Evolutionary conservation across 2,797 vertebrate species (phyloP).

Genomic region (Odontamblyopus rebecca): DNA sequence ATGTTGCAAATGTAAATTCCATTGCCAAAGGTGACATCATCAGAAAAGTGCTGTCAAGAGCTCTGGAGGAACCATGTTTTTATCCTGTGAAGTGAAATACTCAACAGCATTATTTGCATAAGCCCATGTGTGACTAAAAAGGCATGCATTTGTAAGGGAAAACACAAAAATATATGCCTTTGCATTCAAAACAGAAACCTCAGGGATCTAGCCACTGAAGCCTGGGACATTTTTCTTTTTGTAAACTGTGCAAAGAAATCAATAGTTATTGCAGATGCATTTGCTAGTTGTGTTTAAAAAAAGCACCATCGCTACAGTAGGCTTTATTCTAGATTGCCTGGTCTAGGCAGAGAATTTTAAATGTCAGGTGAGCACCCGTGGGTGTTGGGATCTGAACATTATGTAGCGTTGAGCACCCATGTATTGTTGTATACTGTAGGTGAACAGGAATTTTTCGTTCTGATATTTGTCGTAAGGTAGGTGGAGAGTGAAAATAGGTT

Average conservation of each 20-base stretch:
- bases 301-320: slow-evolving; percentile 24
- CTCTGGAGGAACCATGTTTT: slow-evolving; percentile 12
- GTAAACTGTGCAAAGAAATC: slow-evolving; percentile 41
- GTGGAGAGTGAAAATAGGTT: slow-evolving; percentile 38
- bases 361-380: slow-evolving; percentile 54
- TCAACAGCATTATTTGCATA: slow-evolving; percentile 32
- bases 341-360: slow-evolving; percentile 53
- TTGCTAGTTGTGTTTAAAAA: slow-evolving; percentile 33
- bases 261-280: slow-evolving; percentile 57
- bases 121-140: slow-evolving; percentile 20
- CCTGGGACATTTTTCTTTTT: slow-evolving; percentile 47
- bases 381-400: slow-evolving; percentile 38
- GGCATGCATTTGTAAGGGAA: slow-evolving; percentile 1
- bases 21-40: slow-evolving; percentile 10
- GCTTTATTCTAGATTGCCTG: slow-evolving; percentile 28
- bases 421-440: slow-evolving; percentile 20
- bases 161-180: neutral
- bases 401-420: slow-evolving; percentile 37
- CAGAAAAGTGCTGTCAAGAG: slow-evolving; percentile 2
- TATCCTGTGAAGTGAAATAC: slow-evolving; percentile 18
- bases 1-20: slow-evolving; percentile 8
- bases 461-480: slow-evolving; percentile 37
- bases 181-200: slow-evolving; percentile 9
- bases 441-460: slow-evolving; percentile 15
- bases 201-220: slow-evolving; percentile 31